Evolutionary conservation across 2,797 vertebrate genomes (phyloP), one percentile per base, ranked within the genome.

Genomic region (Anguilla marmorata): DNA sequence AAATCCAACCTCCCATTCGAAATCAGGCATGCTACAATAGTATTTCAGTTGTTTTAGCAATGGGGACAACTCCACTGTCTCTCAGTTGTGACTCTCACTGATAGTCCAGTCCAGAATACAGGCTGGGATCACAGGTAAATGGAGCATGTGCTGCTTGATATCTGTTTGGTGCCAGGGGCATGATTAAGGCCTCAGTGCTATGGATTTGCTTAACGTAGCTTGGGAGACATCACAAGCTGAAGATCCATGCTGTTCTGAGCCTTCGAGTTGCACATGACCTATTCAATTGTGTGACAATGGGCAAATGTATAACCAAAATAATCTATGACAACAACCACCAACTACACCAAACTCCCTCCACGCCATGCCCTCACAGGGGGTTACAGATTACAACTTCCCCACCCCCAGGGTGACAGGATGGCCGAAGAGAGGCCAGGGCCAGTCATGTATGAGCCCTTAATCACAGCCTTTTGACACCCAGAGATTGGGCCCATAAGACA

Each of bases 401-500:
- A 11, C 33, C 30, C 30, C 74, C 7, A 3, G 3, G 69, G 27
- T 72, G 69, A 72, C 69, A 72, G n/a, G 27, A 72, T 72, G 69
- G 69, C 69, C 12, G 30, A 33, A 33, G 69, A 72, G 69, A 2
- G 69, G 16, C 69, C 69, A 79, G 79, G 79, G 16, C 60, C 45
- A 69, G 58, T 45, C 58, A 27, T 94, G 93, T 93, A 93, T 93
- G 94, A 93, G 94, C 95, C 94, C 93, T 97, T 96, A 97, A 97
- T 97, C 96, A 97, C 94, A 92, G 91, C 91, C 30, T 92, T 94
- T 93, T 96, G 95, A 96, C 96, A 97, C 95, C 92, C 95, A 95
- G 94, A 95, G 95, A 96, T 96, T 96, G 95, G 96, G 93, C 92
- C 91, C 92, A 93, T 94, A 94, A 93, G 94, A 94, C 93, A 92